Evolutionary conservation across 2,888 invertebrate genomes (phyloP).

Genomic region (Digitonthophagus gazella): DNA sequence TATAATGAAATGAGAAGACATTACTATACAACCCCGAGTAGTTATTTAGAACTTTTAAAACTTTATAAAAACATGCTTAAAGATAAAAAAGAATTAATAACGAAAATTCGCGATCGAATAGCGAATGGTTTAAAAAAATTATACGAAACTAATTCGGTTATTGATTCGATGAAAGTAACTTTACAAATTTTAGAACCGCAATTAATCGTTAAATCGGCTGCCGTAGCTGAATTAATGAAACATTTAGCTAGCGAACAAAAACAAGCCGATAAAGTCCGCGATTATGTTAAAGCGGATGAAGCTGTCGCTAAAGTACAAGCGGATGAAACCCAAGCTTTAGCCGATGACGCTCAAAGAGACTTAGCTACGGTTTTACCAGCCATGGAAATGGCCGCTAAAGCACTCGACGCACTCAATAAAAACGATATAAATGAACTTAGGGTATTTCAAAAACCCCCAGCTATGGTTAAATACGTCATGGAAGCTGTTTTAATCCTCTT

Average conservation of each 20-base stretch:
- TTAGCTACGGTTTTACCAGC: conserved; percentile 85
- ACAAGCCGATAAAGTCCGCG: conserved; percentile 77
- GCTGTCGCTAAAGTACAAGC: conserved; percentile 84
- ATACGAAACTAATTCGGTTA: conserved; percentile 76
- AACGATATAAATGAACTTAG: conserved; percentile 87
- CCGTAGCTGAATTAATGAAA: conserved; percentile 72
- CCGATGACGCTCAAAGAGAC: conserved; percentile 82
- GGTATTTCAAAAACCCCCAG: conserved; percentile 85
- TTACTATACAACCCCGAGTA: conserved; percentile 90
- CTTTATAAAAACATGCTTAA: conserved; percentile 70
- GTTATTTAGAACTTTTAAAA: conserved; percentile 82
- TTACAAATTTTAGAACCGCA: conserved; percentile 78
- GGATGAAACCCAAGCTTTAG: conserved; percentile 76
- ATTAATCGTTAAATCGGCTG: conserved; percentile 72
- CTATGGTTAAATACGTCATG: conserved; percentile 85
- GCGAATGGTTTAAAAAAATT: conserved; percentile 78
- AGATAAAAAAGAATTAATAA: conserved; percentile 68
- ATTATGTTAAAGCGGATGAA: conserved; percentile 79
- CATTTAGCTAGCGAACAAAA: conserved; percentile 76
- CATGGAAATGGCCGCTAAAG: conserved; percentile 78
- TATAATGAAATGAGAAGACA: conserved; percentile 80
- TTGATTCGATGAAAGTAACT: conserved; percentile 82
- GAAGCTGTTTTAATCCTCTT: conserved; percentile 86
- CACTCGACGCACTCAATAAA: conserved; percentile 82
- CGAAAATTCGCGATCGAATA: conserved; percentile 65